A percentile compares a stretch with the other conserved stretches of the same genome.
phyloP scores from a whole-genome alignment of 53 echinoderm and acorn worm species.

The Henricia sp. region DNA sequence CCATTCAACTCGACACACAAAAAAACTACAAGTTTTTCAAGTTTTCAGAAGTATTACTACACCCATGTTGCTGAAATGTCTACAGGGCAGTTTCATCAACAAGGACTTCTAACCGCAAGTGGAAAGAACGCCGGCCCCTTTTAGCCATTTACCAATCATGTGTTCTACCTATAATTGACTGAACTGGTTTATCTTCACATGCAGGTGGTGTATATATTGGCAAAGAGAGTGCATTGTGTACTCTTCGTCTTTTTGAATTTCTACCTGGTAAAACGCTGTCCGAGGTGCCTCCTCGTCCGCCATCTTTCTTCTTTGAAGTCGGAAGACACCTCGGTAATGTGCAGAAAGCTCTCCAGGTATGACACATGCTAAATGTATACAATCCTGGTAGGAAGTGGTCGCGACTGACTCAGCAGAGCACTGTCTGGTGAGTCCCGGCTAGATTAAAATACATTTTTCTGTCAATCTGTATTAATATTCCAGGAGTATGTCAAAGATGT shows the following conservation, averaged over 20 bases:
- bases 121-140: neutral
- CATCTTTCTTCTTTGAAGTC: slow-evolving; percentile 12
- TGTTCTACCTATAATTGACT: neutral
- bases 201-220: neutral
- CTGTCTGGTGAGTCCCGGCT: too few species aligned
- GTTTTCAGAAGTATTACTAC: too few species aligned
- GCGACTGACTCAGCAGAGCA: too few species aligned
- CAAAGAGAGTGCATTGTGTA: neutral
- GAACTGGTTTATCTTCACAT: neutral
- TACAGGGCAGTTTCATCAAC: neutral
- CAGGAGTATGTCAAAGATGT: slow-evolving; percentile 8
- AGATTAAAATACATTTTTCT: too few species aligned
- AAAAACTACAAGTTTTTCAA: too few species aligned
- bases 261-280: slow-evolving; percentile 14
- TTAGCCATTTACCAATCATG: neutral
- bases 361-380: too few species aligned
- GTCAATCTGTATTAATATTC: neutral
- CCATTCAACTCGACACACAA: too few species aligned
- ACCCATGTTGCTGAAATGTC: neutral
- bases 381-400: too few species aligned
- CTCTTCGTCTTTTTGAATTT: slow-evolving; percentile 32
- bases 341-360: slow-evolving; percentile 44
- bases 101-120: neutral
- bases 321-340: slow-evolving; percentile 19
- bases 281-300: neutral